Base-by-base conservation (phyloP, 1,140 invertebrate species). In the Cephus cinctus region DNA sequence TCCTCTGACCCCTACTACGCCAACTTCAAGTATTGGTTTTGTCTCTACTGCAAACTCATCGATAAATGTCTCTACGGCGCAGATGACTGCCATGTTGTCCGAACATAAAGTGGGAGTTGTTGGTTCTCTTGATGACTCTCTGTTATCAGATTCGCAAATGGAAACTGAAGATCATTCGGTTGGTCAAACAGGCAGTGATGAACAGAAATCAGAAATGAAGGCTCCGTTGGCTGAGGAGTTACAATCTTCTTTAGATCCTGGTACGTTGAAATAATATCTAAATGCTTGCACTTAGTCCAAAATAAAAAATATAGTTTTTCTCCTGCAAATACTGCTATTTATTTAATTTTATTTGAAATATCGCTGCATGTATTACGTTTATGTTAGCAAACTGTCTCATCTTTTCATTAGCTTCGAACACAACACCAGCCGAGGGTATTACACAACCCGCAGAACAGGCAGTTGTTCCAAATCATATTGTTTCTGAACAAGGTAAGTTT, bases 211-310 rank as follows among this genome's bases (percentile, higher is more conserved):
- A 2, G 54, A 50, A 6, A 43, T 40, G 16, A 73, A 73, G 50
- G 31, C 57, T 22, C 51, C 59, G 0, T 43, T 51, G 4, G 46
- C 58, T 9, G 71, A 74, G 4, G 65, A 71, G 20, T 50, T 75
- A 20, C 69, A 68, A 39, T 51, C 71, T 19, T 59, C 62, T 18
- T 41, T 74, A 20, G 68, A 72, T 61, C 47, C 71, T 22, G 61
- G 72, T 76, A 63, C 64, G 54, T 62, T 57, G 19, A 48, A 38
- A 53, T 36, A 45, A 46, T 48, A 27, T 27, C 25, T 6, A 27
- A 45, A 27, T n/a, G 25, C 6, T 27, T 8, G 25, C 25, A 27
- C 6, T 27, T n/a, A 27, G 25, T 27, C 25, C 25, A 6, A 27
- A 6, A n/a, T 27, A 27, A 27, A 27, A 27, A 27, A 27, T 27